Evolutionary conservation across 1,140 invertebrate genomes (phyloP).

Genomic region (Camponotus vicinus): DNA sequence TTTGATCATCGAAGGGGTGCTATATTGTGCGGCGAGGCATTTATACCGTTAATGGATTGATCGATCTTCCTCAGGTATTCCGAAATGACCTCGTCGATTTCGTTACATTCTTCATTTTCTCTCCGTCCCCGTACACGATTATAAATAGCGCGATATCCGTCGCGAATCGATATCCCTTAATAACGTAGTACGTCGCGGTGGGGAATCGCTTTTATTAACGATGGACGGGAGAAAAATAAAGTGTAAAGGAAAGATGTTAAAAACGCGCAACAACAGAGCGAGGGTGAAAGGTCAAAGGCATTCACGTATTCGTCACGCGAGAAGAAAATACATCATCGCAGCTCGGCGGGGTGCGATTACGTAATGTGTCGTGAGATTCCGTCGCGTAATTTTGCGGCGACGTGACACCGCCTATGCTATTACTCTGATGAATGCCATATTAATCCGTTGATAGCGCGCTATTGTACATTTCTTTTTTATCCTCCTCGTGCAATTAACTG

Average conservation of each 20-base stretch:
- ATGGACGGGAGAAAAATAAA: not conserved
- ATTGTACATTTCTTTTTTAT: not conserved
- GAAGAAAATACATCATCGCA: slow-evolving; percentile 65
- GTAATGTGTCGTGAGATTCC: slow-evolving; percentile 41
- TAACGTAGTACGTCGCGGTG: slow-evolving; percentile 5
- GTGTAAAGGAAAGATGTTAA: not conserved
- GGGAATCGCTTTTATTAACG: slow-evolving; percentile 3
- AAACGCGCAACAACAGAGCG: not conserved
- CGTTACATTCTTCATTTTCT: slow-evolving; percentile 33
- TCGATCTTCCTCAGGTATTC: slow-evolving; percentile 66
- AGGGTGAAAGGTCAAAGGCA: slow-evolving; percentile 28
- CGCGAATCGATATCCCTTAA: slow-evolving; percentile 58
- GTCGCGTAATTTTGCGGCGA: slow-evolving; percentile 14
- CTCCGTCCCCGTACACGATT: not conserved
- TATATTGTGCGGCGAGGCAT: slow-evolving; percentile 15
- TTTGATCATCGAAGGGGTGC: not conserved
- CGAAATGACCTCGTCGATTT: slow-evolving; percentile 25
- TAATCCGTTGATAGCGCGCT: slow-evolving; percentile 19
- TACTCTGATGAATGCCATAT: slow-evolving; percentile 68
- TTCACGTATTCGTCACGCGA: slow-evolving; percentile 68
- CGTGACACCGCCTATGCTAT: slow-evolving; percentile 54
- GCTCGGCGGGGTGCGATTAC: not conserved
- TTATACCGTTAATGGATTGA: slow-evolving; percentile 37
- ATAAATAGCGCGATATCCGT: slow-evolving; percentile 70
- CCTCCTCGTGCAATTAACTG: slow-evolving; percentile 27